These are phyloP conservation scores for Meteorus colon DNA, from an alignment of 2,888 invertebrate species.

Conservation along the genomic window DNA sequence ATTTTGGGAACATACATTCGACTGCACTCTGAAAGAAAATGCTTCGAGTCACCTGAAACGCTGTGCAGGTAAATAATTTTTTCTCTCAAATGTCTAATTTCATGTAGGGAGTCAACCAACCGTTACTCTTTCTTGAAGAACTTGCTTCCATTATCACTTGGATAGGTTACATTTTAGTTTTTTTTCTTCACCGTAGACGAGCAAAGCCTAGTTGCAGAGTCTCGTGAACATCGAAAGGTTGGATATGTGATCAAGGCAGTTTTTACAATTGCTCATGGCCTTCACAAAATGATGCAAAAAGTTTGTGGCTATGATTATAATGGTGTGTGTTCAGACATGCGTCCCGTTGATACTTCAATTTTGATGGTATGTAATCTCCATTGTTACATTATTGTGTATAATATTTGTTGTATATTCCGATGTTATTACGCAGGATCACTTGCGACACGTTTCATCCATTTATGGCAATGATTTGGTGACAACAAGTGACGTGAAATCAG, in stretches of 20 bases:
- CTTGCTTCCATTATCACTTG: too few species aligned
- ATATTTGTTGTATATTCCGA: constrained; percentile 13
- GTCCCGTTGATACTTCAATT: constrained; percentile 79
- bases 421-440: constrained; percentile 75
- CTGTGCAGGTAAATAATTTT: too few species aligned
- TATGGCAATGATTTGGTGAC: constrained; percentile 80
- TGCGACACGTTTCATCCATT: constrained; percentile 82
- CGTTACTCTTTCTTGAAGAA: too few species aligned
- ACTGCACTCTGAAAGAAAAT: too few species aligned
- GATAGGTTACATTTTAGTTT: too few species aligned
- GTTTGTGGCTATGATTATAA: constrained; percentile 76
- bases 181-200: constrained; percentile 72
- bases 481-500: constrained; percentile 86
- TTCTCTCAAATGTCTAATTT: too few species aligned
- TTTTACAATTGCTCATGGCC: constrained; percentile 83
- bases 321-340: constrained; percentile 79
- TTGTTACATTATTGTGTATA: constrained; percentile 2
- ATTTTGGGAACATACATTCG: too few species aligned
- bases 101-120: too few species aligned
- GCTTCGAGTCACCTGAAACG: too few species aligned
- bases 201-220: constrained; percentile 76
- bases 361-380: not conserved
- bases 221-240: constrained; percentile 85
- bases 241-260: constrained; percentile 87
- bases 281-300: constrained; percentile 81